Percentiles rank a stretch among this genome's conserved stretches.
Conservation (phyloP, 1,140 invertebrate species). For the Calliphora vicina region DNA sequence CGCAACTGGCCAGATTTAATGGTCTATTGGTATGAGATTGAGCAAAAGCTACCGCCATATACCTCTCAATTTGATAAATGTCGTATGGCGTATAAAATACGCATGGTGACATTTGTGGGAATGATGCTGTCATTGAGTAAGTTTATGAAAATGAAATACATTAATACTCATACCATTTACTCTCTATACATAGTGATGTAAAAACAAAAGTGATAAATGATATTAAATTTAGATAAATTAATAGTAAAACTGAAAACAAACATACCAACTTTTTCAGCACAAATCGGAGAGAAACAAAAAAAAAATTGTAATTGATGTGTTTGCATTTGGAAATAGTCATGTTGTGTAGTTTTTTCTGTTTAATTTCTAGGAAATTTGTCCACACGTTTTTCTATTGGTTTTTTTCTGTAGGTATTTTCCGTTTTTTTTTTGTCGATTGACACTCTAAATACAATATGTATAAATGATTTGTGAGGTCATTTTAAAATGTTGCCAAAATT, state of each 20-base stretch:
- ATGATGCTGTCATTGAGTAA: slow-evolving; percentile 57
- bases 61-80: slow-evolving; percentile 52
- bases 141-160: slow-evolving; percentile 18
- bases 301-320: background rate
- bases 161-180: too few species aligned
- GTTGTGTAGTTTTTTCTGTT: background rate
- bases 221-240: background rate
- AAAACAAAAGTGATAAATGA: slow-evolving; percentile 11
- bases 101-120: slow-evolving; percentile 54
- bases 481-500: background rate
- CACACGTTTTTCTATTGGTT: background rate
- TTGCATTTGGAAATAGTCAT: background rate
- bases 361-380: background rate
- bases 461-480: background rate
- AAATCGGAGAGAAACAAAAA: background rate
- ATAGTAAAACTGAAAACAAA: background rate
- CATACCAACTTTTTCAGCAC: background rate
- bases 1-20: slow-evolving; percentile 58
- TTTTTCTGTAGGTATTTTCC: background rate
- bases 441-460: too few species aligned
- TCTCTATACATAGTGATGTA: too few species aligned
- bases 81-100: slow-evolving; percentile 45
- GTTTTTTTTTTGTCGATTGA: background rate
- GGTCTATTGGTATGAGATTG: slow-evolving; percentile 52
- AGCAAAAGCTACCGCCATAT: slow-evolving; percentile 53